phyloP scores from a whole-genome alignment of 2,888 invertebrate genomes.

The Drosophila parthenogenetica region DNA sequence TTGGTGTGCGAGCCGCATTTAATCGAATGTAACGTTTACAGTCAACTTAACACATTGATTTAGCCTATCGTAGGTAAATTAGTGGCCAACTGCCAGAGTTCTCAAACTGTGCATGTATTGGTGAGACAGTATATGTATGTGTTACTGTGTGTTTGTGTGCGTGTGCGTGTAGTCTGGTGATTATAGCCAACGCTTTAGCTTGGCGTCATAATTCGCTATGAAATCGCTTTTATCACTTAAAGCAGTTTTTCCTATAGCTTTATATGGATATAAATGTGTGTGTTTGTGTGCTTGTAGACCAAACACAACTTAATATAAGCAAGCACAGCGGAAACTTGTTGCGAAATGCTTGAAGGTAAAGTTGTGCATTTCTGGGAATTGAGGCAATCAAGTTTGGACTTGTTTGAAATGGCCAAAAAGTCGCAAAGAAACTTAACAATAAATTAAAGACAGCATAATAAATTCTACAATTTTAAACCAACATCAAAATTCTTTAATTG shows the following conservation, averaged over 20 bases:
- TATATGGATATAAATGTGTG: neutral
- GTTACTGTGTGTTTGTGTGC: conserved; percentile 7
- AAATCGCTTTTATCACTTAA: conserved; percentile 53
- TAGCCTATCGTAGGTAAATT: conserved; percentile 68
- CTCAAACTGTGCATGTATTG: conserved; percentile 20
- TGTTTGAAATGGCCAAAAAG: neutral
- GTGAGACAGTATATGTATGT: conserved; percentile 1
- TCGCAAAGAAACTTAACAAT: neutral
- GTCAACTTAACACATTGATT: conserved; percentile 77
- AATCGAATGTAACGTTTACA: conserved; percentile 78
- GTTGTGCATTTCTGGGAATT: conserved; percentile 32
- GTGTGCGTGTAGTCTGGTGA: conserved; percentile 52
- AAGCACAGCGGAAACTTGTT: conserved; percentile 48
- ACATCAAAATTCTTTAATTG: neutral
- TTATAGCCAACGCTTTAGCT: conserved; percentile 43
- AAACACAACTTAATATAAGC: too few relatives aligned
- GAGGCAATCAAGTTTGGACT: conserved; percentile 30
- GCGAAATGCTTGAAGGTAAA: conserved; percentile 3
- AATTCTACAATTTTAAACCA: neutral
- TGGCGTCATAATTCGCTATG: conserved; percentile 50
- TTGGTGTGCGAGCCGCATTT: conserved; percentile 60
- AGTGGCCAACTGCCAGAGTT: conserved; percentile 57
- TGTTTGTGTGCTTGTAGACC: conserved; percentile 11
- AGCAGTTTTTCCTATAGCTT: conserved; percentile 10
- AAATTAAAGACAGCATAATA: too few relatives aligned